phyloP scores from a whole-genome alignment of 2,113 vertebrate species.

The Calyptommatus sinebrachiatus region DNA sequence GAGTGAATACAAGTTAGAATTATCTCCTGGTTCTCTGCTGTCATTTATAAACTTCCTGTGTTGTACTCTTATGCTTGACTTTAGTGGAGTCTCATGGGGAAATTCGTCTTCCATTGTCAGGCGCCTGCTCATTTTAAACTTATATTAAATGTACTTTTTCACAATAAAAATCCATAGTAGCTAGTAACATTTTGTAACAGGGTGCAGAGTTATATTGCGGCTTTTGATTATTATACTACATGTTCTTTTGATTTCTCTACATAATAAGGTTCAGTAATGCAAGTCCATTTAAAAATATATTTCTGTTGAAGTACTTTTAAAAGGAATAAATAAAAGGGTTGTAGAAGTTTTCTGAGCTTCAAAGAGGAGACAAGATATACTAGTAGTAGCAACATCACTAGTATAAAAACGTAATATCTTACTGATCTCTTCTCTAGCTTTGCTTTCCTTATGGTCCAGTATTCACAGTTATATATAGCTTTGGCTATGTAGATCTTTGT shows the following conservation, averaged over 20 bases:
- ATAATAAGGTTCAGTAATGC: background rate
- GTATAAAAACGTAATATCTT: no score
- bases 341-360: no score
- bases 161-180: background rate
- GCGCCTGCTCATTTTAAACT: background rate
- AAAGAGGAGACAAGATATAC: no score
- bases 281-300: background rate
- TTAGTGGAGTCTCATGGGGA: constrained; percentile 1
- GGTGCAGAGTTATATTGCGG: background rate
- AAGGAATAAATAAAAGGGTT: no score
- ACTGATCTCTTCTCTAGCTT: no score
- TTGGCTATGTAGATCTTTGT: no score
- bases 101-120: constrained; percentile 8
- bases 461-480: no score
- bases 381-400: no score
- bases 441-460: no score
- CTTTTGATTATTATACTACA: background rate
- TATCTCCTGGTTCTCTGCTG: constrained; percentile 12
- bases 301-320: no score
- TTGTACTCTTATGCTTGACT: background rate
- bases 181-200: background rate
- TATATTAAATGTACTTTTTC: constrained; percentile 8
- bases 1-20: constrained; percentile 28
- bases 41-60: constrained; percentile 14
- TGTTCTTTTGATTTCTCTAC: background rate